Evolutionary conservation across 2,797 vertebrate species (phyloP), one percentile per base, ranked within the genome.

Genomic region (Paedocypris micromegethes): DNA sequence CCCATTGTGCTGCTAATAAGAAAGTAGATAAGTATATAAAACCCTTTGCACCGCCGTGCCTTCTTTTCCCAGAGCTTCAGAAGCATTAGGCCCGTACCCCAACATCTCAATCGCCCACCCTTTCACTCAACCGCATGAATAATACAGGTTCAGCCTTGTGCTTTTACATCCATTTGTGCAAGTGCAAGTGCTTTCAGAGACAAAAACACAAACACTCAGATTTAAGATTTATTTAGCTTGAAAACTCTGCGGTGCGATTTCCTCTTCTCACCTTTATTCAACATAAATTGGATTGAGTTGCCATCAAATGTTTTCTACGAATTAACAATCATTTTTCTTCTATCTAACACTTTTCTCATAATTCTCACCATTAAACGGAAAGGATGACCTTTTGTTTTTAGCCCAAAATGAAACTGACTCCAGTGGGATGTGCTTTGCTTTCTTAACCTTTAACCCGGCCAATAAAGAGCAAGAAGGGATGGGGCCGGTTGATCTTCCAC

Each of bases 391-490:
- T 23, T 23, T 23, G 23, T 23, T 43, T 45, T 68, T 69, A 44
- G 8, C 55, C 59, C 60, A 9, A 45, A 51, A 47, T 63, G 58
- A 61, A 72, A 72, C 57, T 58, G 58, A 70, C 66, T 53, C 72
- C 61, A 62, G 58, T 86, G 78, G 70, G 78, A 83, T 75, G 80
- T 76, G 80, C 79, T 80, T 81, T 85, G 75, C 77, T 68, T 46
- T 75, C 69, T 41, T 75, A 81, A 86, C 85, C 84, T 83, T 73
- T 84, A 78, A 87, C 83, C 84, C 66, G 3, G 4, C 70, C 65
- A 64, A 81, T 78, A 77, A 82, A 81, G 69, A 78, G 58, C 77
- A 74, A 75, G 77, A 81, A 68, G 70, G 76, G 61, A 73, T 78
- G 72, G 81, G 82, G 78, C 80, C 58, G 71, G 77, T 68, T 68